These are phyloP conservation scores for Pristionchus entomophagus DNA, from an alignment of 2,888 invertebrate species.

Conservation along the genomic window DNA sequence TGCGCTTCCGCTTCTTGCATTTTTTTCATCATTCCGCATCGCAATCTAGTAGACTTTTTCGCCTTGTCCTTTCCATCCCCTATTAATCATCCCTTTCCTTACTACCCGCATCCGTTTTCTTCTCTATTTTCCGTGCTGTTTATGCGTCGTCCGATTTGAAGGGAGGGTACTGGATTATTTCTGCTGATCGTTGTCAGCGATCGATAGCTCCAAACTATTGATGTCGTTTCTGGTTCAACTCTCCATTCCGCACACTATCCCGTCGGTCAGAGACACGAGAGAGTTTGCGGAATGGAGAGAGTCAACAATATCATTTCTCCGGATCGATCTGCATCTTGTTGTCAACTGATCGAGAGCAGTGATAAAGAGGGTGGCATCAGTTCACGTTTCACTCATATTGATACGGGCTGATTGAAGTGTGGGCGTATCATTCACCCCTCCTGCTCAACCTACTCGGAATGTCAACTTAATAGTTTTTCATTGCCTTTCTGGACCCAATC, in stretches of 20 bases:
- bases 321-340: not conserved
- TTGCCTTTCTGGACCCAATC: too few relatives aligned
- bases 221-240: too few relatives aligned
- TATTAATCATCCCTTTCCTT: not conserved
- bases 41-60: too few relatives aligned
- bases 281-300: too few relatives aligned
- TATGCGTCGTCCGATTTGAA: not conserved
- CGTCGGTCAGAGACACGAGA: too few relatives aligned
- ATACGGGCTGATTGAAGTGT: not conserved
- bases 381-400: not conserved
- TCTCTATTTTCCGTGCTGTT: not conserved
- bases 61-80: not conserved
- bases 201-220: not conserved
- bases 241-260: too few relatives aligned
- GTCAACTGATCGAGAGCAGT: slow-evolving; percentile 13
- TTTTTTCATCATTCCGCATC: not conserved
- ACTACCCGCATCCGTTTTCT: not conserved
- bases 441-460: too few relatives aligned
- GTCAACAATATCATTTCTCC: too few relatives aligned
- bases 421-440: too few relatives aligned
- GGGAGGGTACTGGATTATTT: not conserved
- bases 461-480: too few relatives aligned
- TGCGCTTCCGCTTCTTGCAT: not conserved
- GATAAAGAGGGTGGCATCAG: not conserved
- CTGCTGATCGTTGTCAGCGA: not conserved